Conservation (phyloP, 2,113 vertebrate genomes). For the Hippopotamus amphibius region DNA sequence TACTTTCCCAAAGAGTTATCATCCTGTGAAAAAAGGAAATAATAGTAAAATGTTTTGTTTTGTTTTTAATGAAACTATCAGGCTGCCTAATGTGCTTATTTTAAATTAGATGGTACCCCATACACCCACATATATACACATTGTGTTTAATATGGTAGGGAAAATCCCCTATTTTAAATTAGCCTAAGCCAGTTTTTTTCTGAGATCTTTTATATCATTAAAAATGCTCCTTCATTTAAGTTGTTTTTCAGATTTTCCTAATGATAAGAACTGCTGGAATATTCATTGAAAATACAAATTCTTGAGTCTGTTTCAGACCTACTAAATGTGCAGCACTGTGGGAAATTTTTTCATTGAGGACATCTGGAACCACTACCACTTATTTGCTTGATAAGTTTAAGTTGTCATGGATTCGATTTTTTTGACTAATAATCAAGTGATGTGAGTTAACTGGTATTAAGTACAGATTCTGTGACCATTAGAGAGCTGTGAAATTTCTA, state of each 20-base stretch:
- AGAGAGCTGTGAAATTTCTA: not conserved
- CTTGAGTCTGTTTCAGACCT: not conserved
- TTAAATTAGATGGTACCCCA: not conserved
- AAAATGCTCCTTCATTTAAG: not conserved
- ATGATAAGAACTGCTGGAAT: not conserved
- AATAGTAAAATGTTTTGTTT: not conserved
- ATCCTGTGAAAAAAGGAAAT: not conserved
- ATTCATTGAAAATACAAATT: not conserved
- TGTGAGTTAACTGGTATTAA: not conserved
- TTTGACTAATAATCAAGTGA: not conserved
- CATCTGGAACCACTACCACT: not conserved
- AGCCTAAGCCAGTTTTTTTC: not conserved
- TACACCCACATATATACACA: not conserved
- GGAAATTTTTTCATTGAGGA: not conserved
- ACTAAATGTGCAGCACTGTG: not conserved
- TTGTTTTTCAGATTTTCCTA: not conserved
- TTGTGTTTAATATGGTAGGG: not conserved
- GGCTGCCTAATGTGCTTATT: not conserved
- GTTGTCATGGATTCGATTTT: not conserved
- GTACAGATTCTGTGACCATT: not conserved
- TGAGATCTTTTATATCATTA: not conserved
- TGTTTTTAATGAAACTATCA: not conserved
- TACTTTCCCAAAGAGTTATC: not conserved
- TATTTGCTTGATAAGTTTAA: not conserved
- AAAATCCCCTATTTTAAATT: not conserved